Evolutionary conservation across 1,140 invertebrate genomes (phyloP).

Genomic region (Aphidius gifuensis): DNA sequence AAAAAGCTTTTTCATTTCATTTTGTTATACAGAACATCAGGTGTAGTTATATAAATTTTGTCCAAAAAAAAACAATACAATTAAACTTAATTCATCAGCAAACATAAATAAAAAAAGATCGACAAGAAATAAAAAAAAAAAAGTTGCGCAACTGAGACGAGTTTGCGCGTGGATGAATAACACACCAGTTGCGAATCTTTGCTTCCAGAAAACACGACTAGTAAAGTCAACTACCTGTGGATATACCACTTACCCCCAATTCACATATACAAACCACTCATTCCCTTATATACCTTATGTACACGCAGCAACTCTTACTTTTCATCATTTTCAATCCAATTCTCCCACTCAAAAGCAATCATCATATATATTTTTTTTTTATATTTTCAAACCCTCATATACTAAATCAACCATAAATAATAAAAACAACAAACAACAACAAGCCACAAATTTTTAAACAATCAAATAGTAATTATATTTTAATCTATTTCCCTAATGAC

Average conservation of each 20-base stretch:
- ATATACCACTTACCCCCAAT: conserved; percentile 31
- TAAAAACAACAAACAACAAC: too few relatives aligned
- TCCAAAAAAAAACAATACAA: background rate
- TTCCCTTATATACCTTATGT: conserved; percentile 21
- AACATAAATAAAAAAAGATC: background rate
- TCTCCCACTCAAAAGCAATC: too few relatives aligned
- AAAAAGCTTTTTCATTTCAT: too few relatives aligned
- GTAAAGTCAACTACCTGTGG: conserved; percentile 51
- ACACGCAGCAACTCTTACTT: conserved; percentile 19
- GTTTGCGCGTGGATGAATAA: conserved; percentile 24
- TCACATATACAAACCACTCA: background rate
- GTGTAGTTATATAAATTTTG: too few relatives aligned
- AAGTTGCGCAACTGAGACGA: conserved; percentile 1
- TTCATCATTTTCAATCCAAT: background rate
- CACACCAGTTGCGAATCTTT: conserved; percentile 38
- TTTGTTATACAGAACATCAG: too few relatives aligned
- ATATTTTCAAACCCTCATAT: too few relatives aligned
- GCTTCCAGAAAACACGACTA: conserved; percentile 34
- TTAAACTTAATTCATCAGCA: conserved; percentile 6
- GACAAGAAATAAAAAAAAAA: background rate
- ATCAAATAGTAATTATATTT: too few relatives aligned
- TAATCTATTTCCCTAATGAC: too few relatives aligned
- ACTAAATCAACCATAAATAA: too few relatives aligned
- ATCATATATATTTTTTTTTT: too few relatives aligned
- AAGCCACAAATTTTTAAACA: too few relatives aligned